phyloP scores from a whole-genome alignment of 2,888 invertebrate genomes.

The Galerucella calmariensis region DNA sequence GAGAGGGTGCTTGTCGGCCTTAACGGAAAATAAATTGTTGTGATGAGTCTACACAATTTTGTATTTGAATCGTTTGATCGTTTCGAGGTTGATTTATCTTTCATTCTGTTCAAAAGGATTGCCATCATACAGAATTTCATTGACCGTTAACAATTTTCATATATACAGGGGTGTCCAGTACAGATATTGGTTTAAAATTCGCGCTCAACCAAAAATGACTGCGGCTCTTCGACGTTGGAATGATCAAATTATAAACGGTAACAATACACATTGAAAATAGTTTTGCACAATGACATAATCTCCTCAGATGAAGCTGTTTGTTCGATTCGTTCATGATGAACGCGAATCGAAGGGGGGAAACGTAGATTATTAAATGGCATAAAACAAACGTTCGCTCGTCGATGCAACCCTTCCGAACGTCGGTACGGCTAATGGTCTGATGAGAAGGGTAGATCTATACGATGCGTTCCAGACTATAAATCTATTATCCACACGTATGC shows the following conservation, averaged over 20 bases:
- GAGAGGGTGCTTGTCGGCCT: conserved; percentile 40
- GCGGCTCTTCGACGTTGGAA: too few species aligned
- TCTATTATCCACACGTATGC: conserved; percentile 9
- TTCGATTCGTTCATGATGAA: too few species aligned
- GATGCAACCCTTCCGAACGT: conserved; percentile 16
- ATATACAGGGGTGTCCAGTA: not conserved
- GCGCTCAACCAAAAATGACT: too few species aligned
- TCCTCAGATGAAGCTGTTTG: not conserved
- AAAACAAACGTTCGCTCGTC: conserved; percentile 29
- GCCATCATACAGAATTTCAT: too few species aligned
- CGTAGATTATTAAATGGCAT: conserved; percentile 25
- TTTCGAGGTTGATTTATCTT: conserved; percentile 20
- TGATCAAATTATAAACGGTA: too few species aligned
- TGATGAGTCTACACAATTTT: conserved; percentile 43
- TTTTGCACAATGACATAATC: too few species aligned
- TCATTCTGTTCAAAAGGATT: not conserved
- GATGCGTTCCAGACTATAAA: conserved; percentile 11
- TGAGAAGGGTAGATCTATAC: too few species aligned
- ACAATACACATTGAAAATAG: too few species aligned
- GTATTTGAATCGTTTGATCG: conserved; percentile 27
- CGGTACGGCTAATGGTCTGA: conserved; percentile 26
- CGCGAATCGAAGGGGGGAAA: conserved; percentile 16
- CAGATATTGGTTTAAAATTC: too few species aligned
- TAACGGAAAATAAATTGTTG: conserved; percentile 40
- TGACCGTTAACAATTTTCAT: not conserved